These are phyloP conservation scores for Prunella strophiata DNA, from an alignment of 2,797 vertebrate genomes.

Conservation along the genomic window DNA sequence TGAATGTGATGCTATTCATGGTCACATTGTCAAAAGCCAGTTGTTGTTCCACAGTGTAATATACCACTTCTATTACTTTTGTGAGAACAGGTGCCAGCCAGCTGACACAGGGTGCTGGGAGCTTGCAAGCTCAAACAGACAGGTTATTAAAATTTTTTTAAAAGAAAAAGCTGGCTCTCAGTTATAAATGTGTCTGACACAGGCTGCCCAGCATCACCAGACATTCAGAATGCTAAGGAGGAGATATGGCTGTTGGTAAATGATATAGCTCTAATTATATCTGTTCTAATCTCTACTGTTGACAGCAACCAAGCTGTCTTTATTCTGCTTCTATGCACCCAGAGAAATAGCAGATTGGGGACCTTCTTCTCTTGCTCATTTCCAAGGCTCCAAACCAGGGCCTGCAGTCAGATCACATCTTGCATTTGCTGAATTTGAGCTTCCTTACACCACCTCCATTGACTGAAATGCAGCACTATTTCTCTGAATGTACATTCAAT, in stretches of 20 bases:
- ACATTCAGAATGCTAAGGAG: background rate
- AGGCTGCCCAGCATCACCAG: fast-evolving
- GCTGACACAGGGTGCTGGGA: background rate
- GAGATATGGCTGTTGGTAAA: background rate
- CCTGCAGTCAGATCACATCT: background rate
- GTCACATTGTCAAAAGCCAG: background rate
- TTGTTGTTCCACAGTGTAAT: background rate
- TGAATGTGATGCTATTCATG: background rate
- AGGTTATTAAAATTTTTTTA: constrained; percentile 1
- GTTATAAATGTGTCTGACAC: background rate
- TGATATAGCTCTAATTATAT: background rate
- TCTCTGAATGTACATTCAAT: background rate
- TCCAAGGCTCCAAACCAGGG: background rate
- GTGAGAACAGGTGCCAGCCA: constrained; percentile 36
- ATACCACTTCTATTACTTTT: background rate
- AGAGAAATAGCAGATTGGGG: background rate
- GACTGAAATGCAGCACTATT: background rate
- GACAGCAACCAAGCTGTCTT: background rate
- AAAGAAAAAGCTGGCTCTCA: background rate
- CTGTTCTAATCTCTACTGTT: background rate
- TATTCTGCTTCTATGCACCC: background rate
- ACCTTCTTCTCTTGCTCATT: background rate
- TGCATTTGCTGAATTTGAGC: background rate
- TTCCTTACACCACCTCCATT: background rate
- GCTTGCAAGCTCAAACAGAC: background rate